phyloP scores from a whole-genome alignment of 92 coral and sea anemone species.

The Umimayanthus kanabou region DNA sequence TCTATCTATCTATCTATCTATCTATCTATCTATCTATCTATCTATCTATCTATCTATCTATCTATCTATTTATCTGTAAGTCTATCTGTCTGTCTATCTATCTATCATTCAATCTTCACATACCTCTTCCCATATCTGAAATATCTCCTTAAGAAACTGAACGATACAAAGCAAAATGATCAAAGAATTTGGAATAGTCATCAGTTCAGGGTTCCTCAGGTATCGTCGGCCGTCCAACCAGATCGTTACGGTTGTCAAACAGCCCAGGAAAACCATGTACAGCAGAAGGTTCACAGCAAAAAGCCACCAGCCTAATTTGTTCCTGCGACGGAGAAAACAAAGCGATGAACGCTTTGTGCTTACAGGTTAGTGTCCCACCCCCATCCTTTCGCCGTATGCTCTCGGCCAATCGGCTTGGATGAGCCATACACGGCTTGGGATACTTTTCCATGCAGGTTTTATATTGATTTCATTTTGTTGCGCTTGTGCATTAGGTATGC shows the following conservation, averaged over 20 bases:
- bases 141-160: constrained; percentile 37
- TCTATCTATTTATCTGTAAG: too few species aligned
- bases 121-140: constrained; percentile 34
- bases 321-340: constrained; percentile 26
- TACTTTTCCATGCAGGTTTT: too few species aligned
- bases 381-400: not conserved
- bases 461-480: too few species aligned
- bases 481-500: too few species aligned
- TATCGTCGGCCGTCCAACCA: constrained; percentile 14
- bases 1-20: too few species aligned
- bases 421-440: too few species aligned
- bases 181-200: not conserved
- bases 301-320: constrained; percentile 45
- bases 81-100: too few species aligned
- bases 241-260: constrained; percentile 32
- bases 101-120: not conserved
- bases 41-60: too few species aligned
- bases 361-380: not conserved
- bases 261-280: constrained; percentile 29
- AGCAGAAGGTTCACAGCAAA: constrained; percentile 27
- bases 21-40: too few species aligned
- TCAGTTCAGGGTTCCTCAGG: not conserved
- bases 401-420: not conserved
- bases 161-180: constrained; percentile 8
- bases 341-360: not conserved